Base-by-base conservation (phyloP, 1,140 invertebrate genomes). In the Drosophila bocqueti region DNA sequence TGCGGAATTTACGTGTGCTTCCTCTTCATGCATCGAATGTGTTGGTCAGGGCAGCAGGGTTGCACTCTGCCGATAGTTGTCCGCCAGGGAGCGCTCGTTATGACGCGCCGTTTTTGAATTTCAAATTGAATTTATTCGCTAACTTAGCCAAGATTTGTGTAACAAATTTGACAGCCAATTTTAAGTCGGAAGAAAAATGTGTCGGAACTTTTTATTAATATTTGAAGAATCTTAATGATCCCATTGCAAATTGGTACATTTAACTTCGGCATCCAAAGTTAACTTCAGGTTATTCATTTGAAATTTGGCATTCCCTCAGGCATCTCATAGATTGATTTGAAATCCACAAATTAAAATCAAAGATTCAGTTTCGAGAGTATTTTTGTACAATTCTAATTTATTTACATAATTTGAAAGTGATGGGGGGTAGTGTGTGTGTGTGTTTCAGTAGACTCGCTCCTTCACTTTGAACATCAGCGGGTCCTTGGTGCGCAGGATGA, bases 401-500 rank as follows among this genome's bases (percentile, higher is more conserved):
- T 57, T 75, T 34, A 52, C n/a, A 52, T 61, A 66, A 38, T 38
- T 26, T 67, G 31, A 43, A 54, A 38, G 34, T 13, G 11, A 36
- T 8, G 29, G 8, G 10, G 34, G 10, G 21, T 36, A 36, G 6
- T 36, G 3, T 21, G 21, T 21, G 34, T 0, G 18, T 16, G 31
- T 6, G 13, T 0, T 13, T 81, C 42, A 83, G 40, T 77, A 76
- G 21, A 69, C 46, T 5, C 92, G 79, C 43, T 92, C 67, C 60
- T 80, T 91, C 0, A 93, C 52, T 50, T 83, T 81, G 34, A 93
- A 93, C 85, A 91, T 91, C 2, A 93, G 67, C 4, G 89, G 83
- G 76, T 93, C 91, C 36, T 78, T 87, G 8, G 94, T 93, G 71
- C 93, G 83, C 36, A 94, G 77, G 31, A 94, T 93, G 4, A 94